phyloP scores from a whole-genome alignment of 2,888 invertebrate genomes.

The Pediacus dermestoides region DNA sequence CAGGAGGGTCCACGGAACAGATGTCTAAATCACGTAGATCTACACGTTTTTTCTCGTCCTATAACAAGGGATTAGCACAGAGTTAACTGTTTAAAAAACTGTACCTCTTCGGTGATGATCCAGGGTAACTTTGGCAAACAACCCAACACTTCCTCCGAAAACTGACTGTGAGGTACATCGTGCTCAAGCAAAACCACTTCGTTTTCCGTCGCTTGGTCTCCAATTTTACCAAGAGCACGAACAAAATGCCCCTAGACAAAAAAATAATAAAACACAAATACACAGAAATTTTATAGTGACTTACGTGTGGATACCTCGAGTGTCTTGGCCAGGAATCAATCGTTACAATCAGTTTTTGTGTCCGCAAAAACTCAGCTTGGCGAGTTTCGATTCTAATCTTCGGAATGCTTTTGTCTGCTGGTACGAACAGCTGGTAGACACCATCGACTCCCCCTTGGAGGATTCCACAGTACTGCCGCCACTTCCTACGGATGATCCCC shows the following conservation, averaged over 20 bases:
- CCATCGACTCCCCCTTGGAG: conserved; percentile 72
- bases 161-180: conserved; percentile 93
- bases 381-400: conserved; percentile 94
- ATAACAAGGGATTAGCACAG: conserved; percentile 11
- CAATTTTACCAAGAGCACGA: conserved; percentile 84
- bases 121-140: conserved; percentile 89
- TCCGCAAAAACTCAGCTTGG: conserved; percentile 74
- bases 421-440: conserved; percentile 83
- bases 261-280: conserved; percentile 11
- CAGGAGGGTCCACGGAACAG: conserved; percentile 96
- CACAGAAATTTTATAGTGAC: conserved; percentile 18
- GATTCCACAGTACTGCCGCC: conserved; percentile 98
- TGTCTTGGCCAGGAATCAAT: conserved; percentile 95
- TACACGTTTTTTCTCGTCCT: conserved; percentile 74
- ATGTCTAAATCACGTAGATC: conserved; percentile 83
- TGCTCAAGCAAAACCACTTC: conserved; percentile 94
- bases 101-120: conserved; percentile 79
- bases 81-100: too few relatives aligned
- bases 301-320: conserved; percentile 81
- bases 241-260: conserved; percentile 83
- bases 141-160: conserved; percentile 89
- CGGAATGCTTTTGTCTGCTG: conserved; percentile 91
- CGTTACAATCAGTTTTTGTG: conserved; percentile 89
- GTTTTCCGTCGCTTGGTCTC: conserved; percentile 94
- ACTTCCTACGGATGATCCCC: conserved; percentile 93